Base-by-base conservation (phyloP, 2,797 vertebrate species). In the Enteromius radiatus region DNA sequence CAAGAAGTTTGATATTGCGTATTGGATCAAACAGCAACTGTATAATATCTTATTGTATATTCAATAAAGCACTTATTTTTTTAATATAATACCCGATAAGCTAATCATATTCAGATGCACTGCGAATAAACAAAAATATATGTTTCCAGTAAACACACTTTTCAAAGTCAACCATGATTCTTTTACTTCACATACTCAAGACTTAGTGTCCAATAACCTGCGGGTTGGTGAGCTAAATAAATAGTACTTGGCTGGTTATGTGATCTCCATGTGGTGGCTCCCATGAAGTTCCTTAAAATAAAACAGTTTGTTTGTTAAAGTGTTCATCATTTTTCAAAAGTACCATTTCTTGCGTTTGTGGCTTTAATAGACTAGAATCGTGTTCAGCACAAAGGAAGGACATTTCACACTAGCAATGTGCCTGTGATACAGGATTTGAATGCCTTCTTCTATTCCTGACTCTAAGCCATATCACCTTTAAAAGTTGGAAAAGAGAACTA, bases 381-480 rank as follows among this genome's bases (percentile, higher is more conserved):
- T 71, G n/a, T 69, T 61, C 15, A 15, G 59, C 9, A 19, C 9
- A 21, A 81, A 31, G 26, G 38, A 64, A 31, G 19, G 14, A 21
- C 9, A 38, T 26, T 52, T 81, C n/a, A 28, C 45, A 49, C 59
- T 36, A 36, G 38, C 28, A 81, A 43, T 23, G 14, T n/a, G 54
- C 28, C 17, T 36, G 21, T 49, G 41, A 63, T 70, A 61, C 38
- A 23, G 28, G 41, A 73, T 80, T 71, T 17, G 7, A 49, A 61
- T 47, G 11, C 28, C 28, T 63, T 73, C 26, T 45, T 81, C 41
- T 80, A 59, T 80, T 70, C 59, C 59, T 74, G 41, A 49, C 67
- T 47, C 6, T 45, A n/a, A 38, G 59, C 80, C 1, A n/a, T 81
- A n/a, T 73, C 68, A 73, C 28, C 69, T 81, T 81, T 17, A 81